Percentiles rank a stretch among this genome's conserved stretches.
Conservation (phyloP, 2,888 invertebrate species). For the Synergus umbraculus region DNA sequence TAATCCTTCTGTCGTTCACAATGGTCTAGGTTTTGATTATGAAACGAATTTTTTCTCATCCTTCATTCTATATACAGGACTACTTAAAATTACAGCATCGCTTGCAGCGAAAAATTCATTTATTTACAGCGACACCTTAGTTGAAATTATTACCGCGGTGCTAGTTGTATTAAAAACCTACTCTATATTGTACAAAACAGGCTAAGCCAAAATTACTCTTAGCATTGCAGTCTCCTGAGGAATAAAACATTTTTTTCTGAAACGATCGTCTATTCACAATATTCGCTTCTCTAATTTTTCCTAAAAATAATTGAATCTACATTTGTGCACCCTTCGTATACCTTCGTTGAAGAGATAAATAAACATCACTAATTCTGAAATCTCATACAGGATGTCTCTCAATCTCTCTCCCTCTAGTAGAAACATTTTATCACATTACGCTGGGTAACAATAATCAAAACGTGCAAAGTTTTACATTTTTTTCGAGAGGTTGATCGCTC, state of each 20-base stretch:
- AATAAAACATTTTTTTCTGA: background rate
- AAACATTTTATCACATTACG: constrained; percentile 39
- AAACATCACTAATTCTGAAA: background rate
- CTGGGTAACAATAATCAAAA: background rate
- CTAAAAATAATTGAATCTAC: constrained; percentile 19
- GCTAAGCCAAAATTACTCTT: constrained; percentile 12
- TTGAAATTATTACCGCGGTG: background rate
- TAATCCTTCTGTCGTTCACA: constrained; percentile 17
- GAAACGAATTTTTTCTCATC: background rate
- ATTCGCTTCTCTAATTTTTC: background rate
- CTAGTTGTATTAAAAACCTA: background rate
- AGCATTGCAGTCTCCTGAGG: constrained; percentile 33
- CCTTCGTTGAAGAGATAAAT: background rate
- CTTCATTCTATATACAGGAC: constrained; percentile 34
- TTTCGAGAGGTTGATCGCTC: too few relatives aligned
- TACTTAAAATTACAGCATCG: constrained; percentile 25
- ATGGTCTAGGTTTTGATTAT: constrained; percentile 34
- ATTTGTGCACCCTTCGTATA: background rate
- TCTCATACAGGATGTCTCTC: constrained; percentile 23
- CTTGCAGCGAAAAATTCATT: constrained; percentile 4
- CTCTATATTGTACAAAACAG: constrained; percentile 33
- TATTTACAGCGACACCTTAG: constrained; percentile 33
- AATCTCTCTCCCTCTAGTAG: constrained; percentile 36
- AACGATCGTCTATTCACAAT: constrained; percentile 15
- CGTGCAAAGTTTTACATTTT: too few relatives aligned